Evolutionary conservation across 2,888 invertebrate species (phyloP).

Genomic region (Tetanocera ferruginea): DNA sequence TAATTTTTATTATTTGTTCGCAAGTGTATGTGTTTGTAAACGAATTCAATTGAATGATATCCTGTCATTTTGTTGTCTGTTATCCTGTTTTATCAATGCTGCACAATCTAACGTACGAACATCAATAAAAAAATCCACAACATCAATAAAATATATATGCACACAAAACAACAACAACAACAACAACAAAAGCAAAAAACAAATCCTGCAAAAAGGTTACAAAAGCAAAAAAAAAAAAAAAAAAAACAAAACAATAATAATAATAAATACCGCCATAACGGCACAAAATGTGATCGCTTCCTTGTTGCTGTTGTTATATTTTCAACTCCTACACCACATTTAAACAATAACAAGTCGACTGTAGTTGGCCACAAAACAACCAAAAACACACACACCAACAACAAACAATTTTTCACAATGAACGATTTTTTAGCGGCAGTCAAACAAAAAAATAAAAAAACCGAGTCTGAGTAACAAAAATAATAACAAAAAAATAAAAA

Average conservation of each 20-base stretch:
- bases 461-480: too few relatives aligned
- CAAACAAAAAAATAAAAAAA: too few relatives aligned
- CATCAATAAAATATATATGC: conserved; percentile 6
- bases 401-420: too few relatives aligned
- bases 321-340: too few relatives aligned
- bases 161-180: not conserved
- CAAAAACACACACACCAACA: too few relatives aligned
- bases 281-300: too few relatives aligned
- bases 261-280: not conserved
- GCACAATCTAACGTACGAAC: conserved; percentile 52
- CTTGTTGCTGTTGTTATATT: too few relatives aligned
- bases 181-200: not conserved
- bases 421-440: too few relatives aligned
- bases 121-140: conserved; percentile 25
- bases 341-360: too few relatives aligned
- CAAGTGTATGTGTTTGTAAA: conserved; percentile 64
- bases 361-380: not conserved
- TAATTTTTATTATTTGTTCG: conserved; percentile 58
- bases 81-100: conserved; percentile 56
- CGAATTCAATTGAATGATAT: conserved; percentile 66
- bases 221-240: not conserved
- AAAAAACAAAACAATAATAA: not conserved
- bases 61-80: conserved; percentile 62
- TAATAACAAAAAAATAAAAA: not conserved
- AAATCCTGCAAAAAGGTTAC: not conserved